Conservation (phyloP, 2,888 invertebrate genomes). For the Mycalesis mineus region DNA sequence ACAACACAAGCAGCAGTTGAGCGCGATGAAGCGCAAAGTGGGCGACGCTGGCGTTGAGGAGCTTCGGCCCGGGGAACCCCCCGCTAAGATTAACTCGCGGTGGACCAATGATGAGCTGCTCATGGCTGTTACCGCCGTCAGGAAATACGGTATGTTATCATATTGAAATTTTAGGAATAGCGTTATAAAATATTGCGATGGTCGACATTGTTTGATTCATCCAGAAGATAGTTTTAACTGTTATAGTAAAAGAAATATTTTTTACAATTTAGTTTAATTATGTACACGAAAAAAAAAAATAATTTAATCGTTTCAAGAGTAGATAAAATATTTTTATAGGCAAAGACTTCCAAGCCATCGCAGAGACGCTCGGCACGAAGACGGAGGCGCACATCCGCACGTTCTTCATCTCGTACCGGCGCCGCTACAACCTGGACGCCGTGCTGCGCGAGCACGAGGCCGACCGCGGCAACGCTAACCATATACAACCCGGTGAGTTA, state of each 20-base stretch:
- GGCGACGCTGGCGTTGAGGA: constrained; percentile 79
- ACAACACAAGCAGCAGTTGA: constrained; percentile 94
- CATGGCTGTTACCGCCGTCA: constrained; percentile 85
- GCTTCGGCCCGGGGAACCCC: constrained; percentile 79
- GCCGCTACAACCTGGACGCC: constrained; percentile 91
- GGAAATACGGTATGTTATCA: no score
- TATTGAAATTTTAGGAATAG: no score
- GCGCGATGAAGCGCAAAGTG: constrained; percentile 89
- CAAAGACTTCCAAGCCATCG: constrained; percentile 94
- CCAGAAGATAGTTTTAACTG: no score
- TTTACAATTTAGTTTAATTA: no score
- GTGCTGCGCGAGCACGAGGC: constrained; percentile 91
- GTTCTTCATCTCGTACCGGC: constrained; percentile 94
- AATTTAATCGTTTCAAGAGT: no score
- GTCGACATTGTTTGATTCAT: no score
- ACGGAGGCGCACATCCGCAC: constrained; percentile 94
- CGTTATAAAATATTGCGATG: no score
- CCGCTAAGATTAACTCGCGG: constrained; percentile 86
- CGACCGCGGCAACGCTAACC: constrained; percentile 81
- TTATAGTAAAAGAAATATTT: no score
- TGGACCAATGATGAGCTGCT: constrained; percentile 96
- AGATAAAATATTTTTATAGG: no score
- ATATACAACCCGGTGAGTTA: constrained; percentile 65
- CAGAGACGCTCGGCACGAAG: constrained; percentile 96
- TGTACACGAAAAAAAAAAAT: no score